Base-by-base conservation (phyloP, 2,888 invertebrate species). In the Agriopis leucophaearia region DNA sequence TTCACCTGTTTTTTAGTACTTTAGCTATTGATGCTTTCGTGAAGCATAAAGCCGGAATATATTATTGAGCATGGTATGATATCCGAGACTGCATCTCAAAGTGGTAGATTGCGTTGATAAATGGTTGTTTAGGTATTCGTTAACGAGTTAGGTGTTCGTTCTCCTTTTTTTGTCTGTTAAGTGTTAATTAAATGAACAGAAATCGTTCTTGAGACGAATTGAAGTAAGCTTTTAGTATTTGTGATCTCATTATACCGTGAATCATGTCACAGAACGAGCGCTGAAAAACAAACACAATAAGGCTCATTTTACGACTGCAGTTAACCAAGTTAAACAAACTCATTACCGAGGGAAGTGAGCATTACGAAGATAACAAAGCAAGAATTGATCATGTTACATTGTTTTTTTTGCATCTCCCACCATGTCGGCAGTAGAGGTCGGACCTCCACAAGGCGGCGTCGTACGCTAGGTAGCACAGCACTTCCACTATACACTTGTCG, bases 401-500 rank as follows among this genome's bases (percentile, higher is more conserved):
- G 57, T 66, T 68, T 74, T 69, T 78, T 66, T 74, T 68, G 61
- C 51, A 40, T 47, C 78, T 71, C 65, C 69, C 76, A 69, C 64
- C 63, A 63, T 55, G n/a, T 42, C 42, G 73, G 65, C 75, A 68
- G 18, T 70, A 72, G 50, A 73, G 80, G 74, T 76, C 77, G 65
- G 78, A 66, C 77, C 79, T 77, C 58, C 77, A 65, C 72, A 81
- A 75, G 48, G 75, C 74, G 59, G 78, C 75, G 76, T 88, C 89
- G 74, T 87, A 85, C 44, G 86, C 67, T 45, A 87, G 73, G 69
- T 87, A 89, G 74, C 83, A 82, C 64, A 89, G 56, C 64, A 82
- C 83, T 69, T 89, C 87, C 35, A 88, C 73, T 52, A 86, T 70
- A 79, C 83, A 87, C 74, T 84, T 84, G 27, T 83, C 81, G 57